These are phyloP conservation scores for Mystacornis crossleyi DNA, from an alignment of 2,113 vertebrate species.

Conservation along the genomic window DNA sequence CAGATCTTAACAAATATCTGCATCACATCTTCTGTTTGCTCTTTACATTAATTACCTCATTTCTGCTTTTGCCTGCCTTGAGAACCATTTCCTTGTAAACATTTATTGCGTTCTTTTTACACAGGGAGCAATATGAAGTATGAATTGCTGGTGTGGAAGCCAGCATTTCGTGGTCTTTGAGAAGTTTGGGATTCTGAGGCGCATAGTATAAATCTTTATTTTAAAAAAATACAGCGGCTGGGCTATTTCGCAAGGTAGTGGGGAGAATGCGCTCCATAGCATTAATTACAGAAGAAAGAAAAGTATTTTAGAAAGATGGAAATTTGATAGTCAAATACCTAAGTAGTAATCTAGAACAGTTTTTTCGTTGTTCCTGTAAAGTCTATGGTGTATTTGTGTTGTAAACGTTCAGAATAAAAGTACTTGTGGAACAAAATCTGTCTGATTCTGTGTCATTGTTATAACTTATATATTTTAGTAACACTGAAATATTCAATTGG, in stretches of 20 bases:
- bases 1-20: not conserved
- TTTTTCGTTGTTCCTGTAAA: not conserved
- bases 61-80: not conserved
- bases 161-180: not conserved
- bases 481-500: not conserved
- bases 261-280: not conserved
- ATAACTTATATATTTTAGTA: not conserved
- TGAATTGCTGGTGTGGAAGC: not conserved
- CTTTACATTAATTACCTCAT: not conserved
- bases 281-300: not conserved
- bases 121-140: not conserved
- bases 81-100: not conserved
- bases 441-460: not conserved
- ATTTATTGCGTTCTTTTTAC: not conserved
- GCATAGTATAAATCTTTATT: not conserved
- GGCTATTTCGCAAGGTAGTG: not conserved
- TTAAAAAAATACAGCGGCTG: not conserved
- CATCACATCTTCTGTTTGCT: not conserved
- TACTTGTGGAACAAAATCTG: not conserved
- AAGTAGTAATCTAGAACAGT: not conserved
- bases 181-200: not conserved
- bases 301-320: not conserved
- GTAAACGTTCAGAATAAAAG: not conserved
- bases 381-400: not conserved
- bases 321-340: not conserved